Base-by-base conservation (phyloP, 2,888 invertebrate species). In the Gastrophysa polygoni region DNA sequence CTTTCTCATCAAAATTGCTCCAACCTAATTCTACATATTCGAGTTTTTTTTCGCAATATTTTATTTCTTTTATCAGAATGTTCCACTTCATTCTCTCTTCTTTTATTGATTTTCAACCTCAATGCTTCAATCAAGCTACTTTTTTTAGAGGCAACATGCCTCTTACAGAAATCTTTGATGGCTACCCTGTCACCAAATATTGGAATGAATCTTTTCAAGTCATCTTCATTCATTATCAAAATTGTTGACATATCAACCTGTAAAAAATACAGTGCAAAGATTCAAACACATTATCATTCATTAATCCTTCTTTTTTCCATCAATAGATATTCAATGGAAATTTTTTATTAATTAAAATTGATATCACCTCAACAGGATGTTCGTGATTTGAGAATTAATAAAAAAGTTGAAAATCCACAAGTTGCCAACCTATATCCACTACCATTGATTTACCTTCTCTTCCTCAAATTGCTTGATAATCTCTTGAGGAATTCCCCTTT, bases 1-100 rank as follows among this genome's bases (percentile, higher is more conserved):
- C 49, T 10, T 14, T 28, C 28, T 58, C 16, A 34, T 11, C 17
- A 14, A 16, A 28, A 20, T 17, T 17, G 14, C 28, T 11, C 58
- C 58, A 58, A 17, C 58, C 58, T 17, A 58, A 18, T 50, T 51
- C 58, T 24, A 51, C 50, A 34, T n/a, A 38, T 2, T n/a, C 34
- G 17, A 28, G 34, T 47, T 18, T 47, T 47, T 47, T 47, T 1
- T 10, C 24, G 24, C 3, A 48, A 21, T n/a, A 14, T n/a, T 24
- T 48, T 48, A 24, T 10, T n/a, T n/a, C 7, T n/a, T 48, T 24
- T 48, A n/a, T 21, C 5, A n/a, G n/a, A n/a, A 21, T 48, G 21
- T 24, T 48, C 24, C 14, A 11, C 21, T 48, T 21, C 14, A 48
- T 16, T 48, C 14, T 18, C n/a, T 5, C 18, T 10, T 21, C 24